Percentiles rank a stretch among this genome's conserved stretches.
Evolutionary conservation across 2,888 invertebrate species (phyloP).

Genomic region (Schizotus pectinicornis): DNA sequence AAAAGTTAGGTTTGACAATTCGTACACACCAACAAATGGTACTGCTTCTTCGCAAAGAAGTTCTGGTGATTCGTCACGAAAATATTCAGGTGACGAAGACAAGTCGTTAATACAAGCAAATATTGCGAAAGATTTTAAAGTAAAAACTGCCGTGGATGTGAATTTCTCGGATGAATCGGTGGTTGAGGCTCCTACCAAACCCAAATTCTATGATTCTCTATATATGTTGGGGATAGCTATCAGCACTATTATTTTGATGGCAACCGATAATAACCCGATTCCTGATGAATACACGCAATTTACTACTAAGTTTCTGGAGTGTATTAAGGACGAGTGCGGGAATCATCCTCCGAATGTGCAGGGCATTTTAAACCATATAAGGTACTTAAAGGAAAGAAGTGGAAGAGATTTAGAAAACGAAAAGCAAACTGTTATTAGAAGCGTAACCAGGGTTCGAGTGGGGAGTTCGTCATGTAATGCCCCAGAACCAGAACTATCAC

Average conservation of each 20-base stretch:
- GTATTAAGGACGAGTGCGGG: constrained; percentile 37
- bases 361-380: constrained; percentile 36
- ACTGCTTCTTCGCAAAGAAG: constrained; percentile 1
- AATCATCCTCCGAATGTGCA: constrained; percentile 37
- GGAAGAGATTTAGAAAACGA: constrained; percentile 4
- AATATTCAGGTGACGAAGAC: constrained; percentile 9
- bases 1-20: not conserved
- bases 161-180: too few relatives aligned
- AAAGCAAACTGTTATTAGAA: not conserved
- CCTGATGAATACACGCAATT: constrained; percentile 30
- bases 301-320: constrained; percentile 36
- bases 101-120: too few relatives aligned
- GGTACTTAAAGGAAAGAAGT: constrained; percentile 14
- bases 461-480: not conserved
- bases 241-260: constrained; percentile 37
- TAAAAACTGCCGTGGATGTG: too few relatives aligned
- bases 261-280: constrained; percentile 26
- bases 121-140: too few relatives aligned
- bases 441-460: not conserved
- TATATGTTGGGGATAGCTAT: constrained; percentile 35
- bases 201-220: constrained; percentile 12
- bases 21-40: constrained; percentile 5
- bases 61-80: not conserved
- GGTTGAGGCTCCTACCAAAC: too few relatives aligned
- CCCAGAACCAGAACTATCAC: not conserved